Conservation (phyloP, 2,888 invertebrate genomes). For the Acronicta alni region DNA sequence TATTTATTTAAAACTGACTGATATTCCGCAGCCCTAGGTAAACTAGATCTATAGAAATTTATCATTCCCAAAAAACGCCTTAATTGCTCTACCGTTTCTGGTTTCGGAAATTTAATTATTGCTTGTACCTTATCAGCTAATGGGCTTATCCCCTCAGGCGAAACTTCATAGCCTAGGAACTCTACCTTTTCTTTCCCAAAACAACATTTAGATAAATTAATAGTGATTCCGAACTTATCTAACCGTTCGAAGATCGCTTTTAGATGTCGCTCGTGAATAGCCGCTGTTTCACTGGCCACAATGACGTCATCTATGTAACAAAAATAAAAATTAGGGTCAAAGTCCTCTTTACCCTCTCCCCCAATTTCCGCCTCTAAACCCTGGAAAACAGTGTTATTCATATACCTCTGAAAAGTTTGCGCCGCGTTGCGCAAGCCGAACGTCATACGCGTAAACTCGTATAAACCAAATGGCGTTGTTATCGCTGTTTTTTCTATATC, state of each 20-base stretch:
- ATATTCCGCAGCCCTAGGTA: constrained; percentile 1
- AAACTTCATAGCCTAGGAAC: constrained; percentile 12
- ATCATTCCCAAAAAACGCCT: neutral
- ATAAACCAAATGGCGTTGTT: constrained; percentile 4
- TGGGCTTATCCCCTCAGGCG: constrained; percentile 6
- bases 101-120: constrained; percentile 3
- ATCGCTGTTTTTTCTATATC: constrained; percentile 4
- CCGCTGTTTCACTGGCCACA: neutral
- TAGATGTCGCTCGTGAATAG: neutral
- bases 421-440: constrained; percentile 1
- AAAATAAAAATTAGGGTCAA: neutral
- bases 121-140: constrained; percentile 2
- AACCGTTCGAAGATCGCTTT: constrained; percentile 14
- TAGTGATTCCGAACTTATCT: constrained; percentile 8
- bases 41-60: constrained; percentile 4
- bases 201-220: constrained; percentile 12
- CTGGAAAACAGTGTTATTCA: constrained; percentile 1
- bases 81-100: constrained; percentile 2
- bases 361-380: neutral
- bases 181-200: constrained; percentile 5
- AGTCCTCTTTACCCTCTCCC: neutral
- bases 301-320: constrained; percentile 2
- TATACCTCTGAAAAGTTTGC: constrained; percentile 5
- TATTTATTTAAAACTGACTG: constrained; percentile 1
- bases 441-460: neutral